Evolutionary conservation across 1,140 invertebrate species (phyloP).

Genomic region (Polypedilum pembai): DNA sequence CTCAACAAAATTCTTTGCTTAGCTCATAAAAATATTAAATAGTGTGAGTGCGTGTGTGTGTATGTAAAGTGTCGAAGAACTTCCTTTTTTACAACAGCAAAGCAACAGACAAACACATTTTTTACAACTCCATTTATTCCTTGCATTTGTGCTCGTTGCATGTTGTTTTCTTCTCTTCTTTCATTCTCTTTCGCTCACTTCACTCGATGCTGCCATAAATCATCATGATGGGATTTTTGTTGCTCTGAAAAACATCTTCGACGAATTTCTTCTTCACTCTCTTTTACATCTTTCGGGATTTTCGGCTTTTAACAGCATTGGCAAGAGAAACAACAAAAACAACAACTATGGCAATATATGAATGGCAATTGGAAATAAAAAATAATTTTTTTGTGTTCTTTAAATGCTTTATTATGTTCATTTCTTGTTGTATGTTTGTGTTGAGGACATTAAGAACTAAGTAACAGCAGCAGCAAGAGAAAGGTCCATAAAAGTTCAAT

Average conservation of each 20-base stretch:
- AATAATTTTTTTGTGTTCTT: neutral
- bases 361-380: conserved; percentile 15
- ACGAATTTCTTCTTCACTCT: neutral
- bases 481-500: conserved; percentile 17
- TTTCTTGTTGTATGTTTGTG: conserved; percentile 4
- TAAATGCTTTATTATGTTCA: conserved; percentile 13
- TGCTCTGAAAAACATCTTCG: conserved; percentile 11
- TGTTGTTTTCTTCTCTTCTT: neutral
- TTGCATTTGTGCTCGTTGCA: neutral
- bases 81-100: conserved; percentile 12
- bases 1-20: no score
- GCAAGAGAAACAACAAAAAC: neutral
- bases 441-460: conserved; percentile 6
- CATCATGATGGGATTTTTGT: conserved; percentile 17
- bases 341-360: neutral
- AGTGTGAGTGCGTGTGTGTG: neutral
- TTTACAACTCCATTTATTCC: conserved; percentile 9
- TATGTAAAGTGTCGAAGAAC: neutral
- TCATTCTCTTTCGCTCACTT: neutral
- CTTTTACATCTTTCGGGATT: conserved; percentile 6
- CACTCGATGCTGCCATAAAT: conserved; percentile 16
- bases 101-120: neutral
- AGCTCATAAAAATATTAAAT: no score
- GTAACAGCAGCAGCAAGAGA: neutral
- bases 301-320: neutral